phyloP scores from a whole-genome alignment of 1,140 invertebrate species.

The Aphelinus atriplicis region DNA sequence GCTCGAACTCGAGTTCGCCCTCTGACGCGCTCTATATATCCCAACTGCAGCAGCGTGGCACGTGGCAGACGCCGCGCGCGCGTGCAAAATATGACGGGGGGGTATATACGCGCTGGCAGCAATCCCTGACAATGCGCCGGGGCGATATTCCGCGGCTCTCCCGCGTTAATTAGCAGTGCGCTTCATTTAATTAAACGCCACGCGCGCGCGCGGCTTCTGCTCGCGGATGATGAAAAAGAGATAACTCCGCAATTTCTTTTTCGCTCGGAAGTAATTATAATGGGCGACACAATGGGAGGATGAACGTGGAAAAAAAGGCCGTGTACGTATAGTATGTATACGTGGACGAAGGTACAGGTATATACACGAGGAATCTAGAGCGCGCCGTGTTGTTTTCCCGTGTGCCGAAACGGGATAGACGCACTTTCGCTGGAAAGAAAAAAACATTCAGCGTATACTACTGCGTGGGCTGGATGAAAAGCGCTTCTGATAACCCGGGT shows the following conservation, averaged over 20 bases:
- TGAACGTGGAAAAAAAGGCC: neutral
- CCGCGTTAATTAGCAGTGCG: slow-evolving; percentile 13
- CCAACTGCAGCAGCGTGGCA: too few species aligned
- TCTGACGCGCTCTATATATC: too few species aligned
- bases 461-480: neutral
- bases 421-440: slow-evolving; percentile 4
- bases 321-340: too few species aligned
- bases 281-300: neutral
- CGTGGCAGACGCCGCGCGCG: too few species aligned
- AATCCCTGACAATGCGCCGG: too few species aligned
- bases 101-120: too few species aligned
- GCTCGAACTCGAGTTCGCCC: too few species aligned
- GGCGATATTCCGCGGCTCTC: too few species aligned
- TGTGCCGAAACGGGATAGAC: neutral
- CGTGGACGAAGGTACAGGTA: too few species aligned
- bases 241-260: neutral
- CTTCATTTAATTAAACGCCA: slow-evolving; percentile 18
- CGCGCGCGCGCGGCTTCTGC: neutral
- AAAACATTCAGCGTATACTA: neutral
- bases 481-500: neutral
- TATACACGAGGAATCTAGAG: slow-evolving; percentile 1
- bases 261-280: slow-evolving; percentile 17
- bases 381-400: neutral
- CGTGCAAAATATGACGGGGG: too few species aligned
- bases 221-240: neutral